A percentile compares a stretch with the other conserved stretches of the same genome.
Conservation (phyloP, 1,140 invertebrate genomes). For the Anastatus disparis region DNA sequence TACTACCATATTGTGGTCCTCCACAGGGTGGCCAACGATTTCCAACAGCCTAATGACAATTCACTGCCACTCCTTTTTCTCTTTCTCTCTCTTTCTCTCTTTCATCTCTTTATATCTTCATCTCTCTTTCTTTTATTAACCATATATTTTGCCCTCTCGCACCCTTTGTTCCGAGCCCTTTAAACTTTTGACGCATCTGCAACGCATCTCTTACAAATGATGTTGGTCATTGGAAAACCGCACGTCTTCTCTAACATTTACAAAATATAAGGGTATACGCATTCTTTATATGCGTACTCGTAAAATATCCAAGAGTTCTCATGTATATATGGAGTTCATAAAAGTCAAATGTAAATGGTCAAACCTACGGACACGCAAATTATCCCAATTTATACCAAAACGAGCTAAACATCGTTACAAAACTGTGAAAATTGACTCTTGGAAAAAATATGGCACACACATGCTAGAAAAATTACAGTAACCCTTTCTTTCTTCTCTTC, state of each 20-base stretch:
- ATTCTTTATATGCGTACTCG: not conserved
- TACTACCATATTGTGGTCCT: constrained; percentile 46
- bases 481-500: no score
- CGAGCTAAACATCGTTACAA: not conserved
- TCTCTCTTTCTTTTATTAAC: not conserved
- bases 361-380: constrained; percentile 5
- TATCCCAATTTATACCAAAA: not conserved
- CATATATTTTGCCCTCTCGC: constrained; percentile 1
- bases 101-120: not conserved
- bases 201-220: constrained; percentile 43
- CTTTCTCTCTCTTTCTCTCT: constrained; percentile 12
- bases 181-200: constrained; percentile 33
- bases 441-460: constrained; percentile 24
- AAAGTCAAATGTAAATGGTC: not conserved
- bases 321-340: constrained; percentile 28
- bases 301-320: not conserved
- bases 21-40: constrained; percentile 45
- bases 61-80: constrained; percentile 32
- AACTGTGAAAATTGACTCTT: constrained; percentile 10
- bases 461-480: no score
- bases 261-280: constrained; percentile 42
- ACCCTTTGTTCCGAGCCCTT: constrained; percentile 32
- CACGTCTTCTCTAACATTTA: constrained; percentile 44
- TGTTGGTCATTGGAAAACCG: constrained; percentile 43
- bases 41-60: constrained; percentile 56